Evolutionary conservation across 1,140 invertebrate species (phyloP).

Genomic region (Anagrus nilaparvatae): DNA sequence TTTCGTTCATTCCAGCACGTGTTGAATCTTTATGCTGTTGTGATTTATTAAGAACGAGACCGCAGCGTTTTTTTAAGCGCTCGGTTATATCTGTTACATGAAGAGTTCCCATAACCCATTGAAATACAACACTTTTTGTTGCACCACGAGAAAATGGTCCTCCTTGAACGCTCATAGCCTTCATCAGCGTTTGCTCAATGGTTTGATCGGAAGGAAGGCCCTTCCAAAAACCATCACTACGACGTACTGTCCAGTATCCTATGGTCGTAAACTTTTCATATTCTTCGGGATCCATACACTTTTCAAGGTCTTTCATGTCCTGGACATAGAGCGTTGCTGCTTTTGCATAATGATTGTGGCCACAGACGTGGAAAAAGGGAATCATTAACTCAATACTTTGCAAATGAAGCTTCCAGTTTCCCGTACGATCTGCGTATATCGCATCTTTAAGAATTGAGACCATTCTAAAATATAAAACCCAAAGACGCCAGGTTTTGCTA

Average conservation of each 20-base stretch:
- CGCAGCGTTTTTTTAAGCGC: too few relatives aligned
- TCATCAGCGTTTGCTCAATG: conserved; percentile 26
- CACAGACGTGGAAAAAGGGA: conserved; percentile 15
- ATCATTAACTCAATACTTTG: conserved; percentile 19
- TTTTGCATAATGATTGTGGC: conserved; percentile 15
- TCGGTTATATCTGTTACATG: too few relatives aligned
- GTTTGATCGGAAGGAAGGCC: conserved; percentile 26
- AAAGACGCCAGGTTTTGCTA: conserved; percentile 25
- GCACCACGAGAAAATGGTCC: too few relatives aligned
- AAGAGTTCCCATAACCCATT: too few relatives aligned
- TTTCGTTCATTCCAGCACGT: too few relatives aligned
- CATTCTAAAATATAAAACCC: conserved; percentile 11
- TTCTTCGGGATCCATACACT: conserved; percentile 21
- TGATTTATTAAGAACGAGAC: too few relatives aligned
- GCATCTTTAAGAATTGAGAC: conserved; percentile 7
- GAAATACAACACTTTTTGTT: too few relatives aligned
- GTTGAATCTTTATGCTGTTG: too few relatives aligned
- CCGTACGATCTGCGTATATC: conserved; percentile 13
- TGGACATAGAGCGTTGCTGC: conserved; percentile 2
- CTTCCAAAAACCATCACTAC: conserved; percentile 24
- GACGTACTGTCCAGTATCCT: conserved; percentile 24
- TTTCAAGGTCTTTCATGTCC: conserved; percentile 26
- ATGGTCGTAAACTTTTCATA: conserved; percentile 21
- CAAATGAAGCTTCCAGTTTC: conserved; percentile 14
- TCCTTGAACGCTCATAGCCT: too few relatives aligned